Conservation (phyloP, 2,113 vertebrate genomes). For the Laticauda colubrina region DNA sequence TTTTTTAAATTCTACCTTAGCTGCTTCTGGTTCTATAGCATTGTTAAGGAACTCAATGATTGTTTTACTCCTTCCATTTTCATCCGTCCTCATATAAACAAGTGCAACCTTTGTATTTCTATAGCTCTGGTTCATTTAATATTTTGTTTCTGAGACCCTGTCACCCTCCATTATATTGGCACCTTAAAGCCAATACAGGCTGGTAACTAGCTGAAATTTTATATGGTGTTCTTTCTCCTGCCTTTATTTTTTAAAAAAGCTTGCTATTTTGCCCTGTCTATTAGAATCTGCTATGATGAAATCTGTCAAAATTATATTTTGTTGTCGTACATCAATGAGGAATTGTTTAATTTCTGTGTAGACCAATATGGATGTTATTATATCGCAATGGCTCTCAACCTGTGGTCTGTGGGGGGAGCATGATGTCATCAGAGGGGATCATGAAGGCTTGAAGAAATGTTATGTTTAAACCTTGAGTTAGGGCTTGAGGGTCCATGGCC, state of each 20-base stretch:
- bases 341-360: neutral
- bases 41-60: neutral
- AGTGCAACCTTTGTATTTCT: neutral
- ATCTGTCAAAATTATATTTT: neutral
- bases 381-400: neutral
- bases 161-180: neutral
- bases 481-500: neutral
- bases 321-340: neutral
- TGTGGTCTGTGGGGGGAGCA: neutral
- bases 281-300: neutral
- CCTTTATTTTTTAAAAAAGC: neutral
- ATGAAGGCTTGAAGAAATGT: neutral
- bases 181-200: neutral
- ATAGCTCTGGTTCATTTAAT: neutral
- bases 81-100: neutral
- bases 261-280: neutral
- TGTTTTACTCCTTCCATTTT: neutral
- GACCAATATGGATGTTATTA: neutral
- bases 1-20: slow-evolving; percentile 15
- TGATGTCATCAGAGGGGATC: neutral
- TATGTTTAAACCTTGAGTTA: neutral
- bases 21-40: slow-evolving; percentile 2
- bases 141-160: neutral
- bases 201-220: neutral
- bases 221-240: neutral